Conservation (phyloP, 2,888 invertebrate species). For the Yponomeuta cagnagella region DNA sequence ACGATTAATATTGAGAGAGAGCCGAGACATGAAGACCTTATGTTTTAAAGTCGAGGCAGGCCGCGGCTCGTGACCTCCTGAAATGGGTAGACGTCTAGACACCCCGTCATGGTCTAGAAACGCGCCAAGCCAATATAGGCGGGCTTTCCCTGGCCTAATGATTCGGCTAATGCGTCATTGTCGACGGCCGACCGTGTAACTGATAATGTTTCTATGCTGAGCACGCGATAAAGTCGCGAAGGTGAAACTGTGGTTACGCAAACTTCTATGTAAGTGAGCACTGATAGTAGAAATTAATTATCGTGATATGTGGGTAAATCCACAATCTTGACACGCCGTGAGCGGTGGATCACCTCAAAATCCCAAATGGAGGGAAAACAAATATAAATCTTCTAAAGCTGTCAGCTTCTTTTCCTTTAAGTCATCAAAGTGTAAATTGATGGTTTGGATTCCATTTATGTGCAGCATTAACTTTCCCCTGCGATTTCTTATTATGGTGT, state of each 20-base stretch:
- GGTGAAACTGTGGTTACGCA: background rate
- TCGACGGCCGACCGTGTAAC: constrained; percentile 2
- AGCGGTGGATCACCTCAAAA: no score
- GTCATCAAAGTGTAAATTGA: no score
- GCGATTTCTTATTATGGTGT: background rate
- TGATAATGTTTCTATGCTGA: constrained; percentile 11
- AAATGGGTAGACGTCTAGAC: constrained; percentile 62
- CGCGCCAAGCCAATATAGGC: constrained; percentile 49
- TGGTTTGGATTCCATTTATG: no score
- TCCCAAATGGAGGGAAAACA: no score
- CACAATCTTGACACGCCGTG: no score
- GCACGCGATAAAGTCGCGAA: constrained; percentile 7
- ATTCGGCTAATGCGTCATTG: constrained; percentile 8
- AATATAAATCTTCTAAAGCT: no score
- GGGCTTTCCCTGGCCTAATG: constrained; percentile 42
- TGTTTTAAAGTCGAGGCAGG: constrained; percentile 1
- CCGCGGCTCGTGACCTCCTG: constrained; percentile 58
- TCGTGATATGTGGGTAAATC: no score
- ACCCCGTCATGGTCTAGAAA: constrained; percentile 65
- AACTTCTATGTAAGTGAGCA: background rate
- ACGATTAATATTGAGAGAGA: background rate
- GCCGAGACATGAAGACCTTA: background rate
- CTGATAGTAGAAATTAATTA: background rate
- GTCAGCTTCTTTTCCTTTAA: no score
- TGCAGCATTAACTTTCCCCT: background rate